Evolutionary conservation across 2,888 invertebrate species (phyloP), one percentile per base, ranked within the genome.

Genomic region (Zonitis immaculata): DNA sequence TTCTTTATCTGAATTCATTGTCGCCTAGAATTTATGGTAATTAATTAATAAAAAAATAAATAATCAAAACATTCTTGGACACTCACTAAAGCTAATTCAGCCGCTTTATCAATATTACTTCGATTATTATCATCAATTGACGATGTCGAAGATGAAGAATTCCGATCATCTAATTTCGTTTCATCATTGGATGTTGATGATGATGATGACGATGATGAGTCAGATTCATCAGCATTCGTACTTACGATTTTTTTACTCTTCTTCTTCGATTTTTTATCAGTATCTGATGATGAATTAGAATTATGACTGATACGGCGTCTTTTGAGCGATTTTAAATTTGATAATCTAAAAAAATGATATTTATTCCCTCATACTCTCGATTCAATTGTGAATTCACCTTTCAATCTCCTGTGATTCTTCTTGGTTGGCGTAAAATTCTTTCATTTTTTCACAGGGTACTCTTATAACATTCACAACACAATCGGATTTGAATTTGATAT

Each of bases 361-460:
- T 49, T 43, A 44, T 32, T 47, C 20, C 11, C 20, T 11, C n/a
- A n/a, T 12, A 42, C 11, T 48, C 6, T 14, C n/a, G 16, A 25
- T 7, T 28, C 22, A 22, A 20, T 6, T 16, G 14, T 27, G 9
- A 43, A 49, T 12, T 20, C 18, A 49, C 49, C 22, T 16, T 45
- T 45, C 28, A 6, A 50, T 22, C 8, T 45, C 45, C 18, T 18
- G 11, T 7, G 28, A n/a, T 45, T 45, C 45, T 6, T 45, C 16
- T 28, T 16, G 1, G 12, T 27, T 20, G 3, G 25, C 9, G 26
- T 45, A 45, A 12, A 45, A 53, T n/a, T 64, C 62, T 47, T 67
- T 69, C 52, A 74, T 52, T 53, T 67, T 62, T 44, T 69, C 66
- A 53, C 67, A 64, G 22, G 64, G 61, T 39, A 70, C 59, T 54